Conservation (phyloP, 2,797 vertebrate species). For the Molossus molossus region DNA sequence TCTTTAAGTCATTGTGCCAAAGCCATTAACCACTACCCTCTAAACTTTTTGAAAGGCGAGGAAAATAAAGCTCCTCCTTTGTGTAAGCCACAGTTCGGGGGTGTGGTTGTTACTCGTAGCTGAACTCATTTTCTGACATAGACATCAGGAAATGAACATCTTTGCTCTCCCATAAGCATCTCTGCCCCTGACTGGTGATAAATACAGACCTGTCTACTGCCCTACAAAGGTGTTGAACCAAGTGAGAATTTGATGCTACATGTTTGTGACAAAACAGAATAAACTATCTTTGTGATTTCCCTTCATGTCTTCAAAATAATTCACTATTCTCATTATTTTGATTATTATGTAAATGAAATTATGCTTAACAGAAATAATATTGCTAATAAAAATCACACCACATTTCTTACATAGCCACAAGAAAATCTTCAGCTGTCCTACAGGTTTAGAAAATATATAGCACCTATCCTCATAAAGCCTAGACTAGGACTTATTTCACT, state of each 20-base stretch:
- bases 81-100: background rate
- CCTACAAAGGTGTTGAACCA: background rate
- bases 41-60: background rate
- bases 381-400: constrained; percentile 13
- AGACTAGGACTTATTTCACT: constrained; percentile 42
- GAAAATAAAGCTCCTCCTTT: background rate
- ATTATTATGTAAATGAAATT: constrained; percentile 40
- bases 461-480: background rate
- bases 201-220: background rate
- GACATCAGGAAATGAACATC: background rate
- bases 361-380: constrained; percentile 47
- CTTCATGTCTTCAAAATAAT: constrained; percentile 8
- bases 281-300: constrained; percentile 18
- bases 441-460: constrained; percentile 40
- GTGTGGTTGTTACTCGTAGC: background rate
- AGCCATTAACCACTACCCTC: background rate
- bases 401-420: background rate
- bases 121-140: background rate
- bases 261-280: background rate
- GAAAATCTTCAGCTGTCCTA: background rate
- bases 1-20: background rate
- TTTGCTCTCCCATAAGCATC: constrained; percentile 17
- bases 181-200: background rate
- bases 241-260: constrained; percentile 8
- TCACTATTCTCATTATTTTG: constrained; percentile 29